phyloP scores from a whole-genome alignment of 2,888 invertebrate genomes.

The Bellardia pandia region DNA sequence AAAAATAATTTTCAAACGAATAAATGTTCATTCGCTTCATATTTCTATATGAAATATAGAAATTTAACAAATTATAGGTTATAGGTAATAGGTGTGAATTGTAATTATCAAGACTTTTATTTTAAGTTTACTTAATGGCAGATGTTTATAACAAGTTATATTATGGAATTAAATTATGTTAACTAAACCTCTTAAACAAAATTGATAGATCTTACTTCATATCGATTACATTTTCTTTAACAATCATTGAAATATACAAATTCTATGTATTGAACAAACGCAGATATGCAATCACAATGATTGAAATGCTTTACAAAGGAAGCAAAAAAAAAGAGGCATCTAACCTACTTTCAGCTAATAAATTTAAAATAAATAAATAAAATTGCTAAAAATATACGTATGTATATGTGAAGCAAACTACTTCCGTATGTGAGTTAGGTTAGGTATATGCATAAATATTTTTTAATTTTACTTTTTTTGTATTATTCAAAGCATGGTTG shows the following conservation, averaged over 20 bases:
- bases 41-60: no score
- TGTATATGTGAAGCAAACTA: not conserved
- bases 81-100: no score
- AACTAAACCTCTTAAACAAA: no score
- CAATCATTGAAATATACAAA: not conserved
- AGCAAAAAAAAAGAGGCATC: not conserved
- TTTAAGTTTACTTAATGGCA: no score
- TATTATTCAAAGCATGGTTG: not conserved
- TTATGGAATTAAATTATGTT: no score
- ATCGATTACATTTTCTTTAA: not conserved
- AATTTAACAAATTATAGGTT: no score
- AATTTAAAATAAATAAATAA: constrained; percentile 24
- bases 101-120: no score
- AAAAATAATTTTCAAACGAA: no score
- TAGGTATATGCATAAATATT: not conserved
- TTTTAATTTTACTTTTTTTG: not conserved
- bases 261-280: not conserved
- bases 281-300: not conserved
- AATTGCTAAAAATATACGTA: constrained; percentile 2
- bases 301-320: not conserved
- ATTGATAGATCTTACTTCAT: not conserved
- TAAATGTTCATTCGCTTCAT: no score
- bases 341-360: constrained; percentile 42
- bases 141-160: no score
- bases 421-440: constrained; percentile 20